Base-by-base conservation (phyloP, 1,140 invertebrate genomes). In the Drosophila willistoni region DNA sequence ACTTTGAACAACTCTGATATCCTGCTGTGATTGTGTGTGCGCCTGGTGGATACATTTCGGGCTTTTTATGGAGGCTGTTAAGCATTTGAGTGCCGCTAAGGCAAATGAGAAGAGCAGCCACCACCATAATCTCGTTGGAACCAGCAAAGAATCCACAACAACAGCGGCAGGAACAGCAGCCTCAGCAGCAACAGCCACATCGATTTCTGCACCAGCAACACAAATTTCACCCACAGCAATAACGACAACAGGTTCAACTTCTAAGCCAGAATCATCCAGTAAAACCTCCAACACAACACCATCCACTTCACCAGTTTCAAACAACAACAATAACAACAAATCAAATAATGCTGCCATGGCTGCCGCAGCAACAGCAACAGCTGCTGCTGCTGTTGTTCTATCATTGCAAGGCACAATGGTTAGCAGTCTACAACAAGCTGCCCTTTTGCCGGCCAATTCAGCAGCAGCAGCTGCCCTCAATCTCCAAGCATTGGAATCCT, bases 401-500 rank as follows among this genome's bases (percentile, higher is more conserved):
- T 95, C 96, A 2, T 92, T 96, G 33, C 96, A 96, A 91, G 95
- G 95, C 79, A 95, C 96, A 2, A 95, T 96, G 93, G 94, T 96
- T 91, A 95, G 94, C 76, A 96, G 95, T 2, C 91, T 96, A 62
- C 96, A 96, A 79, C 95, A 96, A 81, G 95, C 95, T 0, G 96
- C 96, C 0, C 91, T 97, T 6, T 90, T 97, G 64, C 95, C 96
- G 0, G 95, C 95, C 0, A 96, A 96, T 72, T 96, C 96, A 1
- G 95, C 96, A 1, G 95, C 96, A 1, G 96, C 96, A 1, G 95
- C 96, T 5, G 96, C 96, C 0, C 92, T 97, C 4, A 96, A 96
- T 92, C 93, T 97, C 5, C 96, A 97, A 92, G 96, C 96, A 3
- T 91, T 97, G 39, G 96, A 97, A 92, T 96, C 96, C 29, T 97